phyloP scores from a whole-genome alignment of 1,140 invertebrate species.

The Zaprionus lachaisei region DNA sequence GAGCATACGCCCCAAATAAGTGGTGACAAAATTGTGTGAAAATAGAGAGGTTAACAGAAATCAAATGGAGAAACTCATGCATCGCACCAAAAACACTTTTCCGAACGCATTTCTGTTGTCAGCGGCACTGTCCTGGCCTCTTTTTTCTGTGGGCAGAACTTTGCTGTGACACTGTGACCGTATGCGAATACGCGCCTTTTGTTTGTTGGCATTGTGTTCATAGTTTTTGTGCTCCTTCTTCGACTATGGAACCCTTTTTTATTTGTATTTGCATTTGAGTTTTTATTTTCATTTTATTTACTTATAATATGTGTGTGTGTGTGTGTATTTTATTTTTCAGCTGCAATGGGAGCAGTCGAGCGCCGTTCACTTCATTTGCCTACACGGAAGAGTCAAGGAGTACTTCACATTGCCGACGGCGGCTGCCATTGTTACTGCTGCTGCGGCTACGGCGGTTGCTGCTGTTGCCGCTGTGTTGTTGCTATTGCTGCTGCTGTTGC shows the following conservation, averaged over 20 bases:
- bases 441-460: slow-evolving; percentile 37
- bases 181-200: slow-evolving; percentile 63
- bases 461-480: slow-evolving; percentile 5
- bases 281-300: slow-evolving; percentile 13
- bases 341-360: slow-evolving; percentile 26
- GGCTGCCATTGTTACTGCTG: slow-evolving; percentile 56
- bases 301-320: slow-evolving; percentile 28
- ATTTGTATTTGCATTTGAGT: slow-evolving; percentile 5
- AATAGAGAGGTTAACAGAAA: slow-evolving; percentile 75
- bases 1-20: slow-evolving; percentile 64
- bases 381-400: slow-evolving; percentile 74
- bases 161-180: slow-evolving; percentile 65
- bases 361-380: slow-evolving; percentile 79
- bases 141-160: slow-evolving; percentile 56
- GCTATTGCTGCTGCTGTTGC: slow-evolving; percentile 18
- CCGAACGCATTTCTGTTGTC: slow-evolving; percentile 79
- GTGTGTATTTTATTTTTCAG: slow-evolving; percentile 53
- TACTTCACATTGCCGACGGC: slow-evolving; percentile 53
- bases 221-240: slow-evolving; percentile 53
- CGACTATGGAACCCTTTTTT: slow-evolving; percentile 35
- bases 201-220: slow-evolving; percentile 64
- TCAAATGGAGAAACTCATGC: slow-evolving; percentile 70
- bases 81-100: slow-evolving; percentile 62
- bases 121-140: slow-evolving; percentile 50
- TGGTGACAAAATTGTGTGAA: slow-evolving; percentile 38